A percentile compares a stretch with the other conserved stretches of the same genome.
Evolutionary conservation across 2,797 vertebrate genomes (phyloP).

Genomic region (Channallabes apus): DNA sequence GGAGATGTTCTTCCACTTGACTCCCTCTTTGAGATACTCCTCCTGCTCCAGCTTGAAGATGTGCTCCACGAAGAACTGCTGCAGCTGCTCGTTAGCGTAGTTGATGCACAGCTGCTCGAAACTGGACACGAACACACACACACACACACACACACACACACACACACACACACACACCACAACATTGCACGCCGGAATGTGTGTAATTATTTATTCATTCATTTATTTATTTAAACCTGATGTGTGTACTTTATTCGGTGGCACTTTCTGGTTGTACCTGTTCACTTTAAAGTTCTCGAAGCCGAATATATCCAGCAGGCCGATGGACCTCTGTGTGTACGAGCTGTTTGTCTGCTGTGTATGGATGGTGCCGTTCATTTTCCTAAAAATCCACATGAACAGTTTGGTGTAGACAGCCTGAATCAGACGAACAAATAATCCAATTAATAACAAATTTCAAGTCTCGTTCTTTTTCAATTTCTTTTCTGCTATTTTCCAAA

Average conservation of each 20-base stretch:
- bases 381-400: slow-evolving; percentile 90
- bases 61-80: slow-evolving; percentile 91
- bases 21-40: slow-evolving; percentile 82
- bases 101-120: slow-evolving; percentile 98
- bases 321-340: slow-evolving; percentile 74
- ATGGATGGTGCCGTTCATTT: slow-evolving; percentile 85
- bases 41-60: slow-evolving; percentile 92
- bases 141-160: no score
- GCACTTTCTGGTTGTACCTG: slow-evolving; percentile 70
- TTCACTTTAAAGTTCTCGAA: slow-evolving; percentile 93
- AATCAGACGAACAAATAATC: background rate
- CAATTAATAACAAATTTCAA: background rate
- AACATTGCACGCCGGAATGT: no score
- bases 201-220: background rate
- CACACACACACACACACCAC: background rate
- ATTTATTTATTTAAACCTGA: no score
- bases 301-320: slow-evolving; percentile 93
- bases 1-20: slow-evolving; percentile 81
- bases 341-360: slow-evolving; percentile 64
- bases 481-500: background rate
- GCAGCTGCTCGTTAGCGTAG: slow-evolving; percentile 93
- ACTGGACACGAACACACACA: slow-evolving; percentile 65
- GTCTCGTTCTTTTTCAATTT: background rate
- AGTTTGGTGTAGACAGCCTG: slow-evolving; percentile 90
- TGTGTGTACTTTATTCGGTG: background rate